Base-by-base conservation (phyloP, 2,888 invertebrate species). In the Sesia bembeciformis region DNA sequence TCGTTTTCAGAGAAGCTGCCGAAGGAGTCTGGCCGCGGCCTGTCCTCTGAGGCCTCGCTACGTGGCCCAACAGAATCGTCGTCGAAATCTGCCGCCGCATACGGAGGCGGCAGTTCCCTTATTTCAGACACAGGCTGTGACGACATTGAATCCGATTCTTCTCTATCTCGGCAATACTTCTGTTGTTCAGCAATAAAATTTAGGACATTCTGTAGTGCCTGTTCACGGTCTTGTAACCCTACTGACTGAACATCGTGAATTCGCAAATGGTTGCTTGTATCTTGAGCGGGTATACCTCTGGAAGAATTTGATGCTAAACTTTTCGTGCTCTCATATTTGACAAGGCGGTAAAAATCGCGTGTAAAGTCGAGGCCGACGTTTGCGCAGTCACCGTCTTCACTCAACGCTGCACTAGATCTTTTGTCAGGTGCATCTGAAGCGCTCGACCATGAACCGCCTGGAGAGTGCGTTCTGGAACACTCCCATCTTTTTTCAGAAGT, bases 311-410 rank as follows among this genome's bases (percentile, higher is more conserved):
- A 94, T 49, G 94, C 94, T 71, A 95, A 84, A 75, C 94, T 94
- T 76, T 94, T 94, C 59, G 93, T 94, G 79, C 94, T 95, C 74
- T 94, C 95, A 71, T 94, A 94, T 81, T 94, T 94, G 52, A 95
- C 95, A 60, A 95, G 91, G 41, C 94, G 92, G 74, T 95, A 95
- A 78, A 95, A 95, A 79, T 95, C 95, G 61, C 94, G 87, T 4
- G 94, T 95, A 68, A 95, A 95, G 75, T 94, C 94, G 7, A 93
- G 91, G 38, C 94, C 94, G 38, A 94, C 90, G 49, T 92, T 91
- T 0, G 93, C 92, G 58, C 93, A 90, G 68, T 93, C 93, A 59
- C 93, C 93, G 68, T 93, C 93, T 74, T 93, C 93, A 61, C 93
- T 93, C 54, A 93, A 74, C 3, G 93, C 93, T 4, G 93, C 92